Conservation (phyloP, 2,113 vertebrate species). For the Rhabdomys dilectus region DNA sequence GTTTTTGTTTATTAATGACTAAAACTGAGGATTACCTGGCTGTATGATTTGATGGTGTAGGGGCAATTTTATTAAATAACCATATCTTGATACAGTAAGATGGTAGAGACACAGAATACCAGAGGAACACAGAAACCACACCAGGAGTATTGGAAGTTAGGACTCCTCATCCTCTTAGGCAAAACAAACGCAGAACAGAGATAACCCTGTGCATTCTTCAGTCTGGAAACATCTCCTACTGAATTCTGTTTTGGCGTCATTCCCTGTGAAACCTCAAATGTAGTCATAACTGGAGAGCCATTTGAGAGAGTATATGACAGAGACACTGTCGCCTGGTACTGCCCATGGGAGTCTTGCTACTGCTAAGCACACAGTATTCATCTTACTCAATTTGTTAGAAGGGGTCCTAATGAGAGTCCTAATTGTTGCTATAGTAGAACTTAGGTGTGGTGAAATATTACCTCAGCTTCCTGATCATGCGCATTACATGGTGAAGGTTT, state of each 20-base stretch:
- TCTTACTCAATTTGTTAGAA: not conserved
- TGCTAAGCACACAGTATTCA: not conserved
- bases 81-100: not conserved
- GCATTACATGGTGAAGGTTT: not conserved
- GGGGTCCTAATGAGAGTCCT: not conserved
- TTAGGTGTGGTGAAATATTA: not conserved
- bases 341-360: not conserved
- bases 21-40: not conserved
- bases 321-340: not conserved
- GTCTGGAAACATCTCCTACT: no score
- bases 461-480: not conserved
- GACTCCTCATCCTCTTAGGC: fast-evolving
- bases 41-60: not conserved
- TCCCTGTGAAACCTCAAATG: not conserved
- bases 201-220: not conserved
- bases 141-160: not conserved
- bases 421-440: not conserved
- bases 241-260: not conserved
- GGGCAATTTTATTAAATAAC: not conserved
- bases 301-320: not conserved
- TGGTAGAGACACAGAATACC: not conserved
- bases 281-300: not conserved
- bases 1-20: not conserved
- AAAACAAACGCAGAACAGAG: not conserved
- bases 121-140: not conserved